These are phyloP conservation scores for Melanostoma mellinum DNA, from an alignment of 2,888 invertebrate species.

Conservation along the genomic window DNA sequence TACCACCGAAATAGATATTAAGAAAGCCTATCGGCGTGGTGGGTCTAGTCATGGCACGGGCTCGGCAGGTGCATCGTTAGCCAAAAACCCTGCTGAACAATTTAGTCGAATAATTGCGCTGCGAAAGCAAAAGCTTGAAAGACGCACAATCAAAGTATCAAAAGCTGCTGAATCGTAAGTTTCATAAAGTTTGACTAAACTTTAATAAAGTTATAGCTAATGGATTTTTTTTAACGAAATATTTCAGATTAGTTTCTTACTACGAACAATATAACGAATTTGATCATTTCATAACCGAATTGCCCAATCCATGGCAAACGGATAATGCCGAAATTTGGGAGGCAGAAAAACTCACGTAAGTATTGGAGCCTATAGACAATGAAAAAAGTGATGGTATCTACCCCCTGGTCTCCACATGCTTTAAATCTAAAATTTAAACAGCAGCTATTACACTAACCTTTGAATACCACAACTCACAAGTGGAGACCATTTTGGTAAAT, in stretches of 20 bases:
- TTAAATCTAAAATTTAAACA: too few species aligned
- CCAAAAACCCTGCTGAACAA: slow-evolving; percentile 82
- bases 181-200: neutral
- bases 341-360: slow-evolving; percentile 94
- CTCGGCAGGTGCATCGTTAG: slow-evolving; percentile 81
- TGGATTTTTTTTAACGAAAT: neutral
- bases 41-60: slow-evolving; percentile 82
- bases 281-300: slow-evolving; percentile 97
- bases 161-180: slow-evolving; percentile 97
- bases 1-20: slow-evolving; percentile 98
- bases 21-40: slow-evolving; percentile 91
- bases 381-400: too few species aligned
- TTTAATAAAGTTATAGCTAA: neutral
- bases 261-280: slow-evolving; percentile 98
- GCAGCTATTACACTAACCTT: too few species aligned
- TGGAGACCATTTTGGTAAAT: too few species aligned
- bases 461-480: too few species aligned
- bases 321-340: slow-evolving; percentile 99
- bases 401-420: too few species aligned
- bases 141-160: slow-evolving; percentile 94
- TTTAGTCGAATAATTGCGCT: slow-evolving; percentile 87
- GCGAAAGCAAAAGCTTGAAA: slow-evolving; percentile 90
- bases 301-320: slow-evolving; percentile 98
- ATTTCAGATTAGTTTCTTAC: slow-evolving; percentile 90
- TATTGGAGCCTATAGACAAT: neutral